A percentile compares a stretch with the other conserved stretches of the same genome.
Evolutionary conservation across 53 echinoderm and acorn worm species (phyloP).

Genomic region (Hippasteria phrygiana): DNA sequence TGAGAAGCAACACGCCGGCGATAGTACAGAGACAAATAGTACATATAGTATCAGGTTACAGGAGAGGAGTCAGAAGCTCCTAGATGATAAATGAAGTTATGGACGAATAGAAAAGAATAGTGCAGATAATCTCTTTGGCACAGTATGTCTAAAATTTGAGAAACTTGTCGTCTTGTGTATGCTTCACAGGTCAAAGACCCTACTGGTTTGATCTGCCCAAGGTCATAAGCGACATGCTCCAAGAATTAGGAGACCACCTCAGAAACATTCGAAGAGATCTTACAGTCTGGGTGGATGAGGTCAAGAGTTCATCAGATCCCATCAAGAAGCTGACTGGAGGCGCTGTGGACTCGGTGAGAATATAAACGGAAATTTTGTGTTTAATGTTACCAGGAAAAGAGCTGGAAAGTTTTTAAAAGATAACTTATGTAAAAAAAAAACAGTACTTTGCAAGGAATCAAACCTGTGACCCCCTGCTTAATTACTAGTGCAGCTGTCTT

Average conservation of each 20-base stretch:
- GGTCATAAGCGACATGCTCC: constrained; percentile 37
- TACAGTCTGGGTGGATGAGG: constrained; percentile 31
- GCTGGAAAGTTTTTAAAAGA: too few species aligned
- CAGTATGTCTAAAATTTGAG: not conserved
- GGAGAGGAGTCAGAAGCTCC: too few species aligned
- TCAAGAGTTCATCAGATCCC: constrained; percentile 1
- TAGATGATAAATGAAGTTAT: too few species aligned
- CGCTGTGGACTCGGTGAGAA: constrained; percentile 45
- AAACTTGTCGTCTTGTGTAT: not conserved
- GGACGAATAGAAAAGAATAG: not conserved
- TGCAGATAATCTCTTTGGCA: not conserved
- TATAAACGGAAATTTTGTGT: not conserved
- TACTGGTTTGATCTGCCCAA: constrained; percentile 65
- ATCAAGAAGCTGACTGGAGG: constrained; percentile 42
- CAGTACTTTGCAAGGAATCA: too few species aligned
- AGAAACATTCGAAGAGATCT: constrained; percentile 6
- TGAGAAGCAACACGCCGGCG: too few species aligned
- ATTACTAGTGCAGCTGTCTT: too few species aligned
- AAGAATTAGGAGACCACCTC: not conserved
- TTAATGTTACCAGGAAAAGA: too few species aligned
- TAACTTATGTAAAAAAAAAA: too few species aligned
- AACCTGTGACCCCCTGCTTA: too few species aligned
- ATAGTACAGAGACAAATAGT: too few species aligned
- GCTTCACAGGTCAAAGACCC: constrained; percentile 46
- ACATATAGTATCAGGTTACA: too few species aligned